phyloP scores from a whole-genome alignment of 2,797 vertebrate genomes.

The Enteromius anoplus region DNA sequence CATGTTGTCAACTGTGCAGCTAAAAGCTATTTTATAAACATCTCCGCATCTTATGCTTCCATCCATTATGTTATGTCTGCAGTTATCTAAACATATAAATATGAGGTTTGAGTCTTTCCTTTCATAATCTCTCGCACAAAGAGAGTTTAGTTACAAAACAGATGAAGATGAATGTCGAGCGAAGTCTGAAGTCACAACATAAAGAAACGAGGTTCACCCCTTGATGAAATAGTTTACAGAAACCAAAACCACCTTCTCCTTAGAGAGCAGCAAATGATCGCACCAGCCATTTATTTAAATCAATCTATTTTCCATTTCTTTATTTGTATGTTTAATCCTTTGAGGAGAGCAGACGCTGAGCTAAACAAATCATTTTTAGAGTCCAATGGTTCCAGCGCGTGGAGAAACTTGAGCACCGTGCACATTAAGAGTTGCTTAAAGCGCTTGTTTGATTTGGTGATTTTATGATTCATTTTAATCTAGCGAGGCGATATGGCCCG shows the following conservation, averaged over 20 bases:
- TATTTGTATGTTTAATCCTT: slow-evolving; percentile 57
- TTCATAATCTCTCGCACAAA: slow-evolving; percentile 45
- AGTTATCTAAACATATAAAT: slow-evolving; percentile 50
- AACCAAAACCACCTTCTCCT: slow-evolving; percentile 46
- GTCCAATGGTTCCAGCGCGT: slow-evolving; percentile 37
- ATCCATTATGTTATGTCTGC: slow-evolving; percentile 44
- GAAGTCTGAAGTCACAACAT: slow-evolving; percentile 44
- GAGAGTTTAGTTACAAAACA: slow-evolving; percentile 49
- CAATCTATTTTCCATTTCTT: slow-evolving; percentile 52
- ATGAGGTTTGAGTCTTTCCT: slow-evolving; percentile 34
- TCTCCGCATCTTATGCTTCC: slow-evolving; percentile 45
- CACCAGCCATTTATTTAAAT: slow-evolving; percentile 55
- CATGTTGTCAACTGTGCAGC: not conserved
- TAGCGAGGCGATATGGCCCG: slow-evolving; percentile 27
- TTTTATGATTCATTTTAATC: slow-evolving; percentile 50
- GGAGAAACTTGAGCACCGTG: slow-evolving; percentile 19
- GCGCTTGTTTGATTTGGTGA: slow-evolving; percentile 46
- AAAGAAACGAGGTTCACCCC: slow-evolving; percentile 36
- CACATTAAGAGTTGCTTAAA: slow-evolving; percentile 49
- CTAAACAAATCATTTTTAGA: slow-evolving; percentile 56
- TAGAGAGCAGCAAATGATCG: slow-evolving; percentile 45
- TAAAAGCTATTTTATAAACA: slow-evolving; percentile 28
- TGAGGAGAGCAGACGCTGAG: slow-evolving; percentile 39
- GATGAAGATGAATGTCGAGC: slow-evolving; percentile 41
- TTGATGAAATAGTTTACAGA: slow-evolving; percentile 54